Evolutionary conservation across 2,888 invertebrate genomes (phyloP).

Genomic region (Euplagia quadripunctaria): DNA sequence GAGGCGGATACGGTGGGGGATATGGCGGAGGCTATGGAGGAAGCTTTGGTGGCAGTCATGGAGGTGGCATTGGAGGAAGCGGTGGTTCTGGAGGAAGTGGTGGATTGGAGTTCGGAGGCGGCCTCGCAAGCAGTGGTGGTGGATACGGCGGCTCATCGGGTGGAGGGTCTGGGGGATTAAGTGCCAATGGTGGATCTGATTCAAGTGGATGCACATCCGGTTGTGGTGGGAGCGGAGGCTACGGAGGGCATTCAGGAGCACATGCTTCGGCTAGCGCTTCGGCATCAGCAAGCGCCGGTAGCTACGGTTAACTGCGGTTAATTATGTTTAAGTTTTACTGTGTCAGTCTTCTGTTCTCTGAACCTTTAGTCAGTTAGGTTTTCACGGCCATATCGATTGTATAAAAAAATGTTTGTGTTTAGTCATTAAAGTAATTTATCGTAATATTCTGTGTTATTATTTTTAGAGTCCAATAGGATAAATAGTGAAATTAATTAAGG

Average conservation of each 20-base stretch:
- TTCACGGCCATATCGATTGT: slow-evolving; percentile 49
- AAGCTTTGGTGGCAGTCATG: slow-evolving; percentile 21
- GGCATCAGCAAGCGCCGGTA: slow-evolving; percentile 67
- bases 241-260: slow-evolving; percentile 58
- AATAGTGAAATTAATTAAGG: too few species aligned
- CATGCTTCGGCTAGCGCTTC: slow-evolving; percentile 70
- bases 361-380: slow-evolving; percentile 44
- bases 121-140: slow-evolving; percentile 29
- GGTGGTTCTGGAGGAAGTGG: slow-evolving; percentile 23
- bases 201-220: slow-evolving; percentile 34
- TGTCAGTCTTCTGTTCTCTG: slow-evolving; percentile 16
- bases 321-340: slow-evolving; percentile 17
- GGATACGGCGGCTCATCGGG: slow-evolving; percentile 34
- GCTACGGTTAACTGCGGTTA: slow-evolving; percentile 62
- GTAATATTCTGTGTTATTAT: slow-evolving; percentile 31
- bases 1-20: slow-evolving; percentile 52
- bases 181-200: slow-evolving; percentile 20
- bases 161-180: background rate
- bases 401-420: slow-evolving; percentile 36
- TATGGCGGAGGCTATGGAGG: slow-evolving; percentile 16
- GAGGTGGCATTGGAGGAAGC: slow-evolving; percentile 12
- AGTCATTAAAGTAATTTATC: slow-evolving; percentile 55
- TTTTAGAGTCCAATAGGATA: background rate
- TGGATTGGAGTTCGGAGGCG: slow-evolving; percentile 27
- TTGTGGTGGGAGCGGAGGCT: slow-evolving; percentile 46